Base-by-base conservation (phyloP, 2,797 vertebrate genomes). In the Melopsittacus undulatus region DNA sequence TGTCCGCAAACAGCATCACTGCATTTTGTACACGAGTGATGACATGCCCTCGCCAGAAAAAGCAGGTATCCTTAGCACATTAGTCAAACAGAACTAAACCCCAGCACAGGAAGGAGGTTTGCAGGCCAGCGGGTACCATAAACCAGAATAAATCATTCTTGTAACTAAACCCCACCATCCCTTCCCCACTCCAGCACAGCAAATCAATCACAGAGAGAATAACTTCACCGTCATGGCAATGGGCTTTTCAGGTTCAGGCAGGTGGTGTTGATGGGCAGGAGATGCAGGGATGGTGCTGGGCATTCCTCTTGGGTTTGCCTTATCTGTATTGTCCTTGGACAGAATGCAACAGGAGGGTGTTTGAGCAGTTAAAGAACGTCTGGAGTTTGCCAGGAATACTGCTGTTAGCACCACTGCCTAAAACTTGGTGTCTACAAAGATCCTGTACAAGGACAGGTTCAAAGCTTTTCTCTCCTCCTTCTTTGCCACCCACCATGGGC, bases 121-220 rank as follows among this genome's bases (percentile, higher is more conserved):
- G 20, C 27, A 32, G 64, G 36, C 32, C 57, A 61, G 40, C 32
- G 13, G 83, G 57, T 42, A 63, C 4, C 68, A n/a, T 43, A 89
- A 89, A 93, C 34, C 18, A 34, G 83, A 92, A 91, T 46, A 88
- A 84, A 90, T 94, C 23, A 12, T 22, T 45, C 57, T n/a, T 4
- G 2, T 79, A 34, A 64, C 79, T 82, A 88, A 85, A 93, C 72
- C 90, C 63, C 54, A n/a, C 32, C 52, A 79, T 64, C 15, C 43
- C 27, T 48, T 48, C 49, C 49, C 34, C 18, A 2, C 61, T 57
- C 34, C n/a, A 6, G 5, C n/a, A 7, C 27, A 7, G 29, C 42
- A 40, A 10, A 29, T 56, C 17, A 3, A 1, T 2, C n/a, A 17
- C 51, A 24, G 52, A 69, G 57, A 7, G 4, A 21, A 10, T 0